A percentile compares a stretch with the other conserved stretches of the same genome.
These are phyloP conservation scores for Drosophila willistoni DNA, from an alignment of 1,140 invertebrate species.

Conservation along the genomic window DNA sequence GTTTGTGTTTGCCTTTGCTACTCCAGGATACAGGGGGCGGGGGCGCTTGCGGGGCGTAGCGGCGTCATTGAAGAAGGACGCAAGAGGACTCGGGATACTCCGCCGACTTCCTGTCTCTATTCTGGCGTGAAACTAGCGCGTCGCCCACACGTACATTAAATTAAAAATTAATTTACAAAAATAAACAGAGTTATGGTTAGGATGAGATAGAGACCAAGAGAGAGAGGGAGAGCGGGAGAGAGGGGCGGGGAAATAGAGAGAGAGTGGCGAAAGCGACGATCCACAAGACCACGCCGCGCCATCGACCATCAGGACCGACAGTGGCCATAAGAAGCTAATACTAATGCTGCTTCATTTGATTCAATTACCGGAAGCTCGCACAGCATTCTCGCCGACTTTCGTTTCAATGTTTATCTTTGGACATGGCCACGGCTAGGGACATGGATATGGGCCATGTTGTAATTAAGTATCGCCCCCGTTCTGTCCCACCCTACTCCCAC, in stretches of 20 bases:
- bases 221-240: slow-evolving; percentile 2
- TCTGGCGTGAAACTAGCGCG: slow-evolving; percentile 67
- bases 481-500: not conserved
- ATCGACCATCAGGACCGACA: slow-evolving; percentile 22
- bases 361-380: slow-evolving; percentile 72
- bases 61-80: no score
- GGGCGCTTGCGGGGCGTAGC: no score
- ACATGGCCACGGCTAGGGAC: slow-evolving; percentile 33
- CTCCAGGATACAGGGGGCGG: not conserved
- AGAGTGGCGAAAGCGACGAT: slow-evolving; percentile 27
- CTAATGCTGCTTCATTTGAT: slow-evolving; percentile 81
- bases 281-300: slow-evolving; percentile 1
- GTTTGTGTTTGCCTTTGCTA: slow-evolving; percentile 35
- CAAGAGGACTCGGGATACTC: slow-evolving; percentile 12
- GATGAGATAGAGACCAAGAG: not conserved
- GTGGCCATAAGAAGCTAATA: slow-evolving; percentile 75
- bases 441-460: slow-evolving; percentile 59
- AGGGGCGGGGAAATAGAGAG: not conserved
- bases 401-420: slow-evolving; percentile 66
- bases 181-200: slow-evolving; percentile 70
- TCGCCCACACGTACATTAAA: slow-evolving; percentile 71
- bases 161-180: slow-evolving; percentile 81
- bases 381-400: slow-evolving; percentile 38
- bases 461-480: slow-evolving; percentile 34
- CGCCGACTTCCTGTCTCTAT: slow-evolving; percentile 50